A percentile compares a stretch with the other conserved stretches of the same genome.
These are phyloP conservation scores for Fulmarus glacialis DNA, from an alignment of 2,113 vertebrate genomes.

Conservation along the genomic window DNA sequence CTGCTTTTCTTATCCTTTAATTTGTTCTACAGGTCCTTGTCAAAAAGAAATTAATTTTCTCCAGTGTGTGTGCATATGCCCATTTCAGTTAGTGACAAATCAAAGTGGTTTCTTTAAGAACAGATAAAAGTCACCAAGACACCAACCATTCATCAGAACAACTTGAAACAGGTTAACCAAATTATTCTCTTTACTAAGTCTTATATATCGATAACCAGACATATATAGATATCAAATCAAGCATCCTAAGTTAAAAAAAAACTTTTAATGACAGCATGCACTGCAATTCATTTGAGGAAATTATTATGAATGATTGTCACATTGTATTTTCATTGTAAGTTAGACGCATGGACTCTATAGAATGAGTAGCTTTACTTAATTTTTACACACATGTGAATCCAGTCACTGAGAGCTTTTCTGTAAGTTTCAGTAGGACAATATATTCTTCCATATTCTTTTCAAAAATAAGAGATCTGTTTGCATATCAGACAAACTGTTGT, in stretches of 20 bases:
- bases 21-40: background rate
- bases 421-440: background rate
- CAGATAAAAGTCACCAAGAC: background rate
- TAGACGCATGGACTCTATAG: background rate
- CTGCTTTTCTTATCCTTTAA: background rate
- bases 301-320: background rate
- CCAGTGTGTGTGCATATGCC: background rate
- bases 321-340: background rate
- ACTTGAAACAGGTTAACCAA: background rate
- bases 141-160: background rate
- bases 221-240: background rate
- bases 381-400: background rate
- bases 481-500: background rate
- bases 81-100: background rate
- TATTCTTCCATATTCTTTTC: background rate
- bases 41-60: background rate
- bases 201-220: background rate
- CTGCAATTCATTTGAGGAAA: background rate
- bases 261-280: background rate
- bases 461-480: background rate
- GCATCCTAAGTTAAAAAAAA: background rate
- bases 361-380: background rate
- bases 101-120: background rate
- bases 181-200: background rate
- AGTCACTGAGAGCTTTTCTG: background rate